Evolutionary conservation across 2,113 vertebrate species (phyloP).

Genomic region (Uria aalge): DNA sequence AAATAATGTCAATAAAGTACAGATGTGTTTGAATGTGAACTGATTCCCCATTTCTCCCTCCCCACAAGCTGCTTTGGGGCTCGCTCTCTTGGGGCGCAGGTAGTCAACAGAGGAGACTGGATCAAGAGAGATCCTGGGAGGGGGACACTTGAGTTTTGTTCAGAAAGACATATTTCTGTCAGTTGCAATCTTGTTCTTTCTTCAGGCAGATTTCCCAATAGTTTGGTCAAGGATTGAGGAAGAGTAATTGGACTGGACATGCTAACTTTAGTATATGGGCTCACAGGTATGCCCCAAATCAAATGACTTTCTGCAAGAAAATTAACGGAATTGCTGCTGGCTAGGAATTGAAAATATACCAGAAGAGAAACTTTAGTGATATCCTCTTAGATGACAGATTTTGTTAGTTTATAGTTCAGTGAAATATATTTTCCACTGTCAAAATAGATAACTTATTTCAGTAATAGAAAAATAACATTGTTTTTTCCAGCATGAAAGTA

Average conservation of each 20-base stretch:
- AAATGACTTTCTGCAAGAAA: neutral
- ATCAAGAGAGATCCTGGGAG: neutral
- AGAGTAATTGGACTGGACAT: conserved; percentile 3
- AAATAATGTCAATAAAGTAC: neutral
- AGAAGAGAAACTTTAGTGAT: neutral
- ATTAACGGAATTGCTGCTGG: neutral
- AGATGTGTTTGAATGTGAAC: neutral
- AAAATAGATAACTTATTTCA: conserved; percentile 51
- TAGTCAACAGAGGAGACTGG: neutral
- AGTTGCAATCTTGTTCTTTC: neutral
- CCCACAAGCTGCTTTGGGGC: neutral
- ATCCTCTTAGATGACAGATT: conserved; percentile 23
- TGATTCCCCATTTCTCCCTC: neutral
- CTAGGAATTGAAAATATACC: neutral
- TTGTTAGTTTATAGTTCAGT: conserved; percentile 15
- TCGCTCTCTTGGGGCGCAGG: neutral
- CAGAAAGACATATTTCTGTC: neutral
- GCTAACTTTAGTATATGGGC: neutral
- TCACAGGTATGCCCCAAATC: conserved; percentile 8
- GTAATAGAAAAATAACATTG: conserved; percentile 52
- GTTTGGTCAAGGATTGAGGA: neutral
- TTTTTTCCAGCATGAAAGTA: conserved; percentile 49
- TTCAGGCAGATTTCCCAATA: neutral
- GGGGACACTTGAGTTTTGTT: neutral
- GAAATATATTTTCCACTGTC: conserved; percentile 50